Base-by-base conservation (phyloP, 1,140 invertebrate species). In the Lucilia sericata region DNA sequence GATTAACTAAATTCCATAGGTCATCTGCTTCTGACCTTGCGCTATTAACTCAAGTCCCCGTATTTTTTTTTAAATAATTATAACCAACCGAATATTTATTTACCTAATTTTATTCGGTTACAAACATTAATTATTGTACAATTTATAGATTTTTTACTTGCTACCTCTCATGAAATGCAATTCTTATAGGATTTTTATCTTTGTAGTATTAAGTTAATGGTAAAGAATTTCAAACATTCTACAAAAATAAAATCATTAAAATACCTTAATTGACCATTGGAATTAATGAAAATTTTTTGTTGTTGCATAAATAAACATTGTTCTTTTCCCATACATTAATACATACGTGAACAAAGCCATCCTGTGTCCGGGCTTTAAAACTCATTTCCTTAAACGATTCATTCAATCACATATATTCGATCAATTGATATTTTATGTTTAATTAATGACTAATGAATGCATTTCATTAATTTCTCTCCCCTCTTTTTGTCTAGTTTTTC, bases 401-500 rank as follows among this genome's bases (percentile, higher is more conserved):
- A 70, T 21, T 70, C n/a, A 9, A 10, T 42, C 65, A 21, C 65
- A 70, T 70, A 8, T 21, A 10, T 21, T 70, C n/a, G 19, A 21
- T 17, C 65, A 70, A 21, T 70, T 70, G 65, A 25, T 70, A 70
- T 7, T 70, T 70, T 70, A 70, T 70, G 65, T n/a, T 21, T 19
- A 70, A 70, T 70, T 70, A 70, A 21, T 70, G n/a, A 70, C 21
- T 70, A 70, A 21, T 70, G 7, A 42, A 60, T 60, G 14, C n/a
- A 70, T 70, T 70, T 70, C 19, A 70, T 70, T 70, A 70, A 25
- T 70, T 70, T 14, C 7, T 70, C 19, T 25, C 65, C 65, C 65
- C 19, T 70, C 12, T 70, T 21, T 70, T 19, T 25, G 7, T 70
- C 5, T n/a, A 60, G 14, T 60, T 17, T 2, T n/a, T n/a, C 14